Conservation (phyloP, 1,140 invertebrate species). For the Eupristina koningsbergeri region DNA sequence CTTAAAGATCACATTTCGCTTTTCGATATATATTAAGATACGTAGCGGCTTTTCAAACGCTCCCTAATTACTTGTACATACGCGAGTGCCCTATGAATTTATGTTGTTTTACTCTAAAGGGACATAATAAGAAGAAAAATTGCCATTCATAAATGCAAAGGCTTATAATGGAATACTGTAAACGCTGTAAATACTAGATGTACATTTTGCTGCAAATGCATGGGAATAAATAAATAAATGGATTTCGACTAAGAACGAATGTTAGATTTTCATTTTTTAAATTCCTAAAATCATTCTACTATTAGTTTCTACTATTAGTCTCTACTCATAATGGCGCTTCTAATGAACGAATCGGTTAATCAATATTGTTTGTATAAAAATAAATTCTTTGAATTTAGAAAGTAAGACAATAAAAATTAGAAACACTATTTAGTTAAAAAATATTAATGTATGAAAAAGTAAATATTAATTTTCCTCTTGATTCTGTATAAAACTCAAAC, state of each 20-base stretch:
- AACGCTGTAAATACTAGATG: neutral
- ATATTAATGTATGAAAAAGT: too few species aligned
- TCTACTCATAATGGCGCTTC: neutral
- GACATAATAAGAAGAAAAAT: slow-evolving; percentile 33
- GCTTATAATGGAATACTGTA: neutral
- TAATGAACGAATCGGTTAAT: neutral
- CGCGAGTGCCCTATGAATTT: slow-evolving; percentile 35
- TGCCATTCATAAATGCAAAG: neutral
- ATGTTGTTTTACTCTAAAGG: slow-evolving; percentile 38
- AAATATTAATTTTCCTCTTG: too few species aligned
- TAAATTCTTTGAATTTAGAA: neutral
- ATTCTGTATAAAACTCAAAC: too few species aligned
- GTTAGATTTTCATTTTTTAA: neutral
- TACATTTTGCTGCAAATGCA: neutral
- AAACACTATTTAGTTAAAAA: too few species aligned
- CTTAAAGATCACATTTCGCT: neutral
- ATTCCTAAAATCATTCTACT: neutral
- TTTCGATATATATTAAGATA: slow-evolving; percentile 45
- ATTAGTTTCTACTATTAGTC: too few species aligned
- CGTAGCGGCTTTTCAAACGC: slow-evolving; percentile 47
- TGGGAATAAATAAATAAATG: neutral
- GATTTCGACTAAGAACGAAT: neutral
- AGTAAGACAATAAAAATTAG: too few species aligned
- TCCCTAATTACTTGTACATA: neutral
- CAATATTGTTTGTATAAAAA: neutral